Evolutionary conservation across 2,797 vertebrate species (phyloP).

Genomic region (Nasua narica): DNA sequence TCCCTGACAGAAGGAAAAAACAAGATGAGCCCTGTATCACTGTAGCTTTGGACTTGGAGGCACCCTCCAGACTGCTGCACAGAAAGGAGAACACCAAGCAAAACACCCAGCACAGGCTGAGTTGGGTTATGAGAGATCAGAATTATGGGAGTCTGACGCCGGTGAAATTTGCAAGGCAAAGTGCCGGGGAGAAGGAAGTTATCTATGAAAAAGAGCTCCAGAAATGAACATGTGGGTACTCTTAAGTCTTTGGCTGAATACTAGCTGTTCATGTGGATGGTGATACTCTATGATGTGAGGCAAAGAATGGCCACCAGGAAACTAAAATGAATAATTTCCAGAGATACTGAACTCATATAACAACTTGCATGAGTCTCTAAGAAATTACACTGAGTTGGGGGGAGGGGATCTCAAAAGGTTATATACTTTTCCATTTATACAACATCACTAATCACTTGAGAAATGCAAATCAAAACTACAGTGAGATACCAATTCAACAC

Average conservation of each 20-base stretch:
- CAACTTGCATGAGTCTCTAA: background rate
- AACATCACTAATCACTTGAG: background rate
- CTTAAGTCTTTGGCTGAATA: background rate
- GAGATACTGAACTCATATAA: background rate
- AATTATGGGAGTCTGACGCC: background rate
- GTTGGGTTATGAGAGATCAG: background rate
- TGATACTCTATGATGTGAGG: background rate
- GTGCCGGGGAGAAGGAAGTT: background rate
- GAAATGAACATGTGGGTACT: background rate
- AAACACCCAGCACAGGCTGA: background rate
- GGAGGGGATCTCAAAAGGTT: background rate
- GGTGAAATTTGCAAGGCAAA: background rate
- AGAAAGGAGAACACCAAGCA: background rate
- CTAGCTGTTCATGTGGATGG: background rate
- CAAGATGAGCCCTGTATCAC: background rate
- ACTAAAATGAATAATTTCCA: background rate
- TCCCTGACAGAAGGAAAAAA: background rate
- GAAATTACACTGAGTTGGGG: background rate
- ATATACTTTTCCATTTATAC: background rate
- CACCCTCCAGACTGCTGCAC: background rate
- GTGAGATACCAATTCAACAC: background rate
- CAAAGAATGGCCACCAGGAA: background rate
- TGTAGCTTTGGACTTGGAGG: background rate
- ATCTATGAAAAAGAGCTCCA: background rate
- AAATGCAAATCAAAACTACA: background rate